phyloP scores from a whole-genome alignment of 2,113 vertebrate genomes.

The Sceloporus undulatus region DNA sequence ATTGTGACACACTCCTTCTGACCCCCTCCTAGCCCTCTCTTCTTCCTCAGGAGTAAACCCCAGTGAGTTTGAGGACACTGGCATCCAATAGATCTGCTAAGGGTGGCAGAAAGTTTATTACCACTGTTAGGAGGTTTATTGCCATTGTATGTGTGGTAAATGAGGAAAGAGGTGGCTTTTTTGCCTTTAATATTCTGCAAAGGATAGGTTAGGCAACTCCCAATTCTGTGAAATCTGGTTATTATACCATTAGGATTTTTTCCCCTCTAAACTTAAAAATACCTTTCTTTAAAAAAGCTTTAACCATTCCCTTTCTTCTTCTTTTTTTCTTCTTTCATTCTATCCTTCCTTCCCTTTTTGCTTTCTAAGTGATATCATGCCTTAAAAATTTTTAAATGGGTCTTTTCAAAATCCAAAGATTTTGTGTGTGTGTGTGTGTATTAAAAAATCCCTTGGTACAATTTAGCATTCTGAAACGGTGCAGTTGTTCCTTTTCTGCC shows the following conservation, averaged over 20 bases:
- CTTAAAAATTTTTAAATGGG: slow-evolving; percentile 8
- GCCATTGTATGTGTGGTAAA: not conserved
- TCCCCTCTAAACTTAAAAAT: not conserved
- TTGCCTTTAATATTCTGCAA: slow-evolving; percentile 37
- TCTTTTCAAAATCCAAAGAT: slow-evolving; percentile 13
- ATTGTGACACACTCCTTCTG: too few relatives aligned
- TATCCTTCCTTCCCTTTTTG: not conserved
- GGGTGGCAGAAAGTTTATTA: not conserved
- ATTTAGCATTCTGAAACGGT: slow-evolving; percentile 41
- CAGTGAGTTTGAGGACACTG: not conserved
- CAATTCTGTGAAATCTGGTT: not conserved
- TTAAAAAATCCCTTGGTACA: not conserved
- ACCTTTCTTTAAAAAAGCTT: not conserved
- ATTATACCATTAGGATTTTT: not conserved
- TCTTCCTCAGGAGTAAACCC: not conserved
- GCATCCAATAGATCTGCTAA: not conserved
- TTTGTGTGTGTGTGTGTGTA: not conserved
- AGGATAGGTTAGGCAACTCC: not conserved
- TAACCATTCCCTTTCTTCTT: too few relatives aligned
- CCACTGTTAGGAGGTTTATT: not conserved
- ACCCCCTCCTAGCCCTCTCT: not conserved
- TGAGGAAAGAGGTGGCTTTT: slow-evolving; percentile 39
- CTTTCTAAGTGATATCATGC: not conserved
- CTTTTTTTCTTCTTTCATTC: not conserved
- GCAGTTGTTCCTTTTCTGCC: not conserved